Conservation (phyloP, 1,140 invertebrate species). For the Orius insidiosus region DNA sequence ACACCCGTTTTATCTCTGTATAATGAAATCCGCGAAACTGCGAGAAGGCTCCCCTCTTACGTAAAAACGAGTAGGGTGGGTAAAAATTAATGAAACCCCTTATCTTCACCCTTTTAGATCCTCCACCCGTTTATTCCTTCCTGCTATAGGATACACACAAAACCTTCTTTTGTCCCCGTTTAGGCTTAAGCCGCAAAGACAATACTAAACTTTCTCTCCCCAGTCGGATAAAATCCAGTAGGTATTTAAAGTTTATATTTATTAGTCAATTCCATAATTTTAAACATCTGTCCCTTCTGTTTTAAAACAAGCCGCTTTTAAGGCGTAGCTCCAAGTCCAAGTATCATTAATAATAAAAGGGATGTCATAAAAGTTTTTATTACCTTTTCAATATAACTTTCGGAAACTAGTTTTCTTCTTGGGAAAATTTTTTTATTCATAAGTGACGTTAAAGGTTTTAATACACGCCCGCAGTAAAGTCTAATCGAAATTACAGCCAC, state of each 20-base stretch:
- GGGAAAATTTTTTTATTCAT: no score
- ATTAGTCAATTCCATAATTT: slow-evolving; percentile 7
- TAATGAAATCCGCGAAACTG: slow-evolving; percentile 7
- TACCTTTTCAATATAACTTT: no score
- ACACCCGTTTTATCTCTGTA: slow-evolving; percentile 6
- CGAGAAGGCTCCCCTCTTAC: background rate
- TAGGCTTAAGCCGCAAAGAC: slow-evolving; percentile 8
- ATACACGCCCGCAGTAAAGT: no score
- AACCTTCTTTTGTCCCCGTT: slow-evolving; percentile 4
- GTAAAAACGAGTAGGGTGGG: background rate
- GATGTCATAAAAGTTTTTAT: no score
- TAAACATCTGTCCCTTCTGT: slow-evolving; percentile 4
- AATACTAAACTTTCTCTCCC: slow-evolving; percentile 8
- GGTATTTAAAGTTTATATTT: slow-evolving; percentile 11
- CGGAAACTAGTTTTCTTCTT: no score
- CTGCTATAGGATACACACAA: background rate
- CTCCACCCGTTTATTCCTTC: no score
- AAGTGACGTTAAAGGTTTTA: no score
- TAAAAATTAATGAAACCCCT: slow-evolving; percentile 11
- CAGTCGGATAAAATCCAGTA: slow-evolving; percentile 2
- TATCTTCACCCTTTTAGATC: slow-evolving; percentile 2
- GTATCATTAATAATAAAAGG: no score
- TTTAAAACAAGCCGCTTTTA: no score
- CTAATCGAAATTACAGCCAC: no score
- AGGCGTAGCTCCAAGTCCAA: no score